These are phyloP conservation scores for Rynchops niger DNA, from an alignment of 2,113 vertebrate genomes.

Conservation along the genomic window DNA sequence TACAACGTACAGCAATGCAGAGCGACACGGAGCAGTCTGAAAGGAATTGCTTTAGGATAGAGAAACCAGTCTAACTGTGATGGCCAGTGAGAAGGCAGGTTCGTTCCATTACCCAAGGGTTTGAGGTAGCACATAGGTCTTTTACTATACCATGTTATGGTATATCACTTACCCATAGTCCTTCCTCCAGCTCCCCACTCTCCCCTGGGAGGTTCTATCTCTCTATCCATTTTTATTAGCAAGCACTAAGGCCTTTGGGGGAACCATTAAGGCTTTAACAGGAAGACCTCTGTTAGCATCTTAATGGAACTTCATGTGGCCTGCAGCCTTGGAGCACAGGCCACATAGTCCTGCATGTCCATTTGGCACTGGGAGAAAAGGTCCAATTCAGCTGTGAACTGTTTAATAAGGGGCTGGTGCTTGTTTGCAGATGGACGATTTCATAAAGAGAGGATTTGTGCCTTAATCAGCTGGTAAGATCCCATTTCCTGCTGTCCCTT, in stretches of 20 bases:
- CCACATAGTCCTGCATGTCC: background rate
- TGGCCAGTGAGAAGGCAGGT: background rate
- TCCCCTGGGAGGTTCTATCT: background rate
- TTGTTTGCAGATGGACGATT: background rate
- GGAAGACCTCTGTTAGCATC: background rate
- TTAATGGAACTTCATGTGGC: background rate
- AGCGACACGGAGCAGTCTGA: background rate
- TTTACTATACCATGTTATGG: background rate
- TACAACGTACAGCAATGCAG: background rate
- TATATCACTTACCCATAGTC: background rate
- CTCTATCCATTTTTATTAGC: background rate
- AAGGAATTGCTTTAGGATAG: background rate
- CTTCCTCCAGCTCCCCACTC: background rate
- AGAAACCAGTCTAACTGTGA: background rate
- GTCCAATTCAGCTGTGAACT: background rate
- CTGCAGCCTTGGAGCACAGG: background rate
- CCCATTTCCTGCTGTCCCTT: background rate
- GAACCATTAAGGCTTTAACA: background rate
- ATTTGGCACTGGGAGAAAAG: background rate
- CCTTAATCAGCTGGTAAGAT: background rate
- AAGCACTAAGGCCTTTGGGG: background rate
- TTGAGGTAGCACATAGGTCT: background rate
- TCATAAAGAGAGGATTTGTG: background rate
- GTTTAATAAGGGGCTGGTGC: background rate
- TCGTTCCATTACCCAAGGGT: background rate